These are phyloP conservation scores for Tenodera sinensis DNA, from an alignment of 2,888 invertebrate genomes.

Conservation along the genomic window DNA sequence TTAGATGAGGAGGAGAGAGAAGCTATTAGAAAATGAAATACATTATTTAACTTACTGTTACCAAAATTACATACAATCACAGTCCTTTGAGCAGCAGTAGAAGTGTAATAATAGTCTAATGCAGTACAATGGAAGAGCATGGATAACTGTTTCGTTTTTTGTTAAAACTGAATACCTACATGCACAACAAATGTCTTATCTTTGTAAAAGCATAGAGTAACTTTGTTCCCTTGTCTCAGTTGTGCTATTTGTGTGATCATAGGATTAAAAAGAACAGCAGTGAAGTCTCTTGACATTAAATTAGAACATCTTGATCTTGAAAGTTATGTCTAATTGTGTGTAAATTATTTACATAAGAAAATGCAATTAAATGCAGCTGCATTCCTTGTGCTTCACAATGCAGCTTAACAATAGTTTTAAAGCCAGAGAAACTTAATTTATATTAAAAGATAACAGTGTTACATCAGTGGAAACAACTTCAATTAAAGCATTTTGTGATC, in stretches of 20 bases:
- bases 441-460: background rate
- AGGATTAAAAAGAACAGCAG: background rate
- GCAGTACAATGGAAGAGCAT: background rate
- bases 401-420: background rate
- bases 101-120: too few species aligned
- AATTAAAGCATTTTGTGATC: background rate
- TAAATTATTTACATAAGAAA: background rate
- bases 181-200: too few species aligned
- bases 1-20: too few species aligned
- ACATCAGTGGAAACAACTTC: background rate
- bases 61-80: background rate
- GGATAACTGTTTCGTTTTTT: background rate
- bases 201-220: too few species aligned
- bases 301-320: background rate
- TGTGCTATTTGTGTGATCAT: background rate
- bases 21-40: background rate
- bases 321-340: background rate
- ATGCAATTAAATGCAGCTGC: background rate
- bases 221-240: too few species aligned
- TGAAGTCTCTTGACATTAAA: background rate
- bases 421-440: background rate
- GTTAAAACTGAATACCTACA: too few species aligned
- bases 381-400: background rate
- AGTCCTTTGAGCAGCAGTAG: background rate
- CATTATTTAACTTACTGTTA: background rate